phyloP scores from a whole-genome alignment of 2,113 vertebrate genomes.

The Carettochelys insculpta region DNA sequence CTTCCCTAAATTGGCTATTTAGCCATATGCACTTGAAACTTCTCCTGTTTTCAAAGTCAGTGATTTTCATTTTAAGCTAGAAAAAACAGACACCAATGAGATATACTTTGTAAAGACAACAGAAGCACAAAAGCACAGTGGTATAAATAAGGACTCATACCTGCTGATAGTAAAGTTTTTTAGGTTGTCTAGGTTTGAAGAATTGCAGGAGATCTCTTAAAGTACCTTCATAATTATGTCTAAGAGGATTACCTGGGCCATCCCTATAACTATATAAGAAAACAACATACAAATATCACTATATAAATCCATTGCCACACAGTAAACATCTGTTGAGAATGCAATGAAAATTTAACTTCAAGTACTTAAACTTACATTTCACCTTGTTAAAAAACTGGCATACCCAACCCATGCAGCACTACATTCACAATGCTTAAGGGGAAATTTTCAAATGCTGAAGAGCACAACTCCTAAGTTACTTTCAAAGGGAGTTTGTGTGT shows the following conservation, averaged over 20 bases:
- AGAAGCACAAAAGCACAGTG: background rate
- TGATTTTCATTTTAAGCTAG: conserved; percentile 99
- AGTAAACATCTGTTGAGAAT: background rate
- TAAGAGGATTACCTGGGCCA: conserved; percentile 98
- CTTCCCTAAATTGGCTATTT: conserved; percentile 98
- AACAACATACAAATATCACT: background rate
- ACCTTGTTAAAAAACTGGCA: background rate
- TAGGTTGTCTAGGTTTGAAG: conserved; percentile 98
- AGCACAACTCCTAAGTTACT: background rate
- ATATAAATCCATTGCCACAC: background rate
- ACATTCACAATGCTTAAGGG: background rate
- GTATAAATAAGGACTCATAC: conserved; percentile 70
- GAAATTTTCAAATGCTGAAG: background rate
- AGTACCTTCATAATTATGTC: conserved; percentile 99
- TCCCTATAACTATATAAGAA: conserved; percentile 91
- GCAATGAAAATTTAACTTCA: background rate
- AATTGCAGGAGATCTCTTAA: conserved; percentile 98
- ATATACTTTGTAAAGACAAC: background rate
- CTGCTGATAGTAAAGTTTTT: conserved; percentile 99
- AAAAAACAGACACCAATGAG: conserved; percentile 38
- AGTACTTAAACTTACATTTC: background rate
- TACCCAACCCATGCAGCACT: background rate
- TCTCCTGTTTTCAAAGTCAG: conserved; percentile 99
- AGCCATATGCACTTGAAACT: conserved; percentile 99
- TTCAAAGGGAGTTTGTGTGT: background rate